Evolutionary conservation across 1,140 invertebrate genomes (phyloP), one percentile per base, ranked within the genome.

Genomic region (Oedothorax gibbosus): DNA sequence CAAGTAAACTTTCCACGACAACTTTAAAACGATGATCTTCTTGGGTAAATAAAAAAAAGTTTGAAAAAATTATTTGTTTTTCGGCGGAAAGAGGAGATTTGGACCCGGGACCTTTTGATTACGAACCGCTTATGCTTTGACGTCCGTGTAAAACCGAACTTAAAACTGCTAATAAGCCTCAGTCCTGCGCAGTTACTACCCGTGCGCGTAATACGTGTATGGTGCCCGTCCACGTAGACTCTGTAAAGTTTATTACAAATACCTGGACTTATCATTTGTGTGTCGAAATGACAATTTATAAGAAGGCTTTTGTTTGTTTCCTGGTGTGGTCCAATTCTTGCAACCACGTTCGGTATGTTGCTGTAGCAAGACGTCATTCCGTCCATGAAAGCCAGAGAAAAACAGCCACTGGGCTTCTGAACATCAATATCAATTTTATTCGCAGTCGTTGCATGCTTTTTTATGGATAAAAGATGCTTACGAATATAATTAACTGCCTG

Each of bases 271-370:
- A 95, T 95, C 15, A 94, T 91, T 87, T 97, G 95, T 71, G 95
- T 94, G 90, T 99, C 97, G 91, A 95, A 98, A 91, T 99, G 97
- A 90, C 97, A 98, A 91, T 98, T 99, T 77, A 99, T 92, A 72
- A 99, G 91, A 87, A 99, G 90, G 89, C 95, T 94, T 87, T 94
- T 91, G 62, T 88, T 91, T 12, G 86, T 90, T 0, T 92, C 91
- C 56, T 89, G 90, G 0, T 91, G 90, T 73, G 93, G 90, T 51
- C 93, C 93, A 71, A 97, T 90, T 89, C 93, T 94, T n/a, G 94
- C 95, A 84, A 96, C 91, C 84, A 98, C 93, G 91, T 96, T 97
- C 64, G 90, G 91, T 11, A 92, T 80, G 66, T 86, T 75, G 0
- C 21, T 77, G 78, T 91, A 92, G 77, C 88, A 89, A 49, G 91